Percentiles rank a stretch among this genome's conserved stretches.
These are phyloP conservation scores for Tetragonula carbonaria DNA, from an alignment of 2,888 invertebrate genomes.

Conservation along the genomic window DNA sequence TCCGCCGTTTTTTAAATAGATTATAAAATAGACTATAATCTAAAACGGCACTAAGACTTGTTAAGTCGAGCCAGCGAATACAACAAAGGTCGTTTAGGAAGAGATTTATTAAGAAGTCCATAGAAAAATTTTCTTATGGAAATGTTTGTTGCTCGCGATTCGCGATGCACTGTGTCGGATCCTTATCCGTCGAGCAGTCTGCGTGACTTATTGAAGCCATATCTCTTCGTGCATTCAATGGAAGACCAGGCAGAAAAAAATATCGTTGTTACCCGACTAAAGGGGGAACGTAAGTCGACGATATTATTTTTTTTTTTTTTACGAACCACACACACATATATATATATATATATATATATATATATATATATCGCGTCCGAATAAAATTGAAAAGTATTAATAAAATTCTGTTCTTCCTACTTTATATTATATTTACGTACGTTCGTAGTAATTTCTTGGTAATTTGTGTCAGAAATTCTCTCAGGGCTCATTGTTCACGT, in stretches of 20 bases:
- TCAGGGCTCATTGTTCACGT: constrained; percentile 5
- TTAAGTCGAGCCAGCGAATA: too few species aligned
- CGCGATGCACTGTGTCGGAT: constrained; percentile 2
- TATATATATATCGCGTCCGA: neutral
- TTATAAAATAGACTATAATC: too few species aligned
- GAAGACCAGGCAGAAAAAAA: constrained; percentile 24
- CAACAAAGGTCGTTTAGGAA: too few species aligned
- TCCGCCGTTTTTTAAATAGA: too few species aligned
- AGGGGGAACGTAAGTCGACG: constrained; percentile 6
- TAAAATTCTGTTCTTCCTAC: neutral
- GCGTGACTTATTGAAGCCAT: constrained; percentile 49
- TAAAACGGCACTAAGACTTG: too few species aligned
- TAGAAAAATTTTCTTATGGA: constrained; percentile 22
- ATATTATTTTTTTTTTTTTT: constrained; percentile 22
- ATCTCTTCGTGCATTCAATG: constrained; percentile 42
- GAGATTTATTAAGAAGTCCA: constrained; percentile 1
- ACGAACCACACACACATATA: neutral
- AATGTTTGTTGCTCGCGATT: constrained; percentile 9
- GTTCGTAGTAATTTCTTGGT: neutral
- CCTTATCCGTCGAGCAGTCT: constrained; percentile 30
- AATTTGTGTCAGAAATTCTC: neutral
- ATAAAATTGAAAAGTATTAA: neutral
- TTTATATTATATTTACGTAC: neutral
- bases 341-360: neutral
- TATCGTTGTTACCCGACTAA: constrained; percentile 34